Percentiles rank a stretch among this genome's conserved stretches.
phyloP scores from a whole-genome alignment of 2,888 invertebrate genomes.

The Microplitis deprimator region DNA sequence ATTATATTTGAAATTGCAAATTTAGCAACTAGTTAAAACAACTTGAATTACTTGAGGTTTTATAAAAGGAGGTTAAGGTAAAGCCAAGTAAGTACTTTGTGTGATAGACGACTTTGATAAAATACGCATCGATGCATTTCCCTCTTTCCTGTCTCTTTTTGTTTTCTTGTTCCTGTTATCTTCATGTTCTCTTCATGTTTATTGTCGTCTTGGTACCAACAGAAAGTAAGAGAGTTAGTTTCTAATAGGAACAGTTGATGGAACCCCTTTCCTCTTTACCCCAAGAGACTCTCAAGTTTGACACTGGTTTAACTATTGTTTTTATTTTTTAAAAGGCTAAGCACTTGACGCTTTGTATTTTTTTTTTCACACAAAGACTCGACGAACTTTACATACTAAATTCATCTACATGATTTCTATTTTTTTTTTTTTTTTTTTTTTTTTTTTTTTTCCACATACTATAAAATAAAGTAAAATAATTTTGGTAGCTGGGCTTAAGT shows the following conservation, averaged over 20 bases:
- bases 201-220: conserved; percentile 20
- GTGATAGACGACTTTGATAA: conserved; percentile 29
- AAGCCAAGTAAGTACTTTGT: conserved; percentile 14
- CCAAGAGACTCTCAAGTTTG: conserved; percentile 18
- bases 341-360: neutral
- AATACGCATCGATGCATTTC: conserved; percentile 33
- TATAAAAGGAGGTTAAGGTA: neutral
- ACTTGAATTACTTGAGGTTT: conserved; percentile 20
- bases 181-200: too few relatives aligned
- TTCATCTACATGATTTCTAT: too few relatives aligned
- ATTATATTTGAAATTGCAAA: conserved; percentile 15
- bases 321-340: conserved; percentile 23
- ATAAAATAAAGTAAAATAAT: neutral
- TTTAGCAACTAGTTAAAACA: conserved; percentile 35
- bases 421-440: too few relatives aligned
- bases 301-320: conserved; percentile 13
- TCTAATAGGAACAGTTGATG: neutral
- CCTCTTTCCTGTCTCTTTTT: neutral
- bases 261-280: conserved; percentile 17
- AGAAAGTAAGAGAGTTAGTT: conserved; percentile 7
- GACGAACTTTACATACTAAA: too few relatives aligned
- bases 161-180: too few relatives aligned
- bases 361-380: neutral
- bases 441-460: too few relatives aligned
- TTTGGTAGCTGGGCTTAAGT: neutral